Conservation (phyloP, 2,888 invertebrate genomes). For the Diarsia mendica region DNA sequence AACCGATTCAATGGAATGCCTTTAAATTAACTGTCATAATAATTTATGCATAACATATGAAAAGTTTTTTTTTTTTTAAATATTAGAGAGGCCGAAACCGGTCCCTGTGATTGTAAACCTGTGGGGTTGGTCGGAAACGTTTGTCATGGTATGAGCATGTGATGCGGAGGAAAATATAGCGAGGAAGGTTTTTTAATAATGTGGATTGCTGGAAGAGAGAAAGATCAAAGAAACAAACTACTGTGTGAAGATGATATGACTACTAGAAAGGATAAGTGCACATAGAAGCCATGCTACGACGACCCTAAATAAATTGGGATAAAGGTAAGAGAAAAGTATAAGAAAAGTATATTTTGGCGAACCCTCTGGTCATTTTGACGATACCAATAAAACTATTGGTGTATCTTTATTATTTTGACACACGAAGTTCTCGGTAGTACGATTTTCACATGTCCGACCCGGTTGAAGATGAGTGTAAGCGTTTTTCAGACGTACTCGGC, state of each 20-base stretch:
- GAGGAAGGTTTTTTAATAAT: neutral
- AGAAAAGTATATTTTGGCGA: neutral
- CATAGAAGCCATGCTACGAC: neutral
- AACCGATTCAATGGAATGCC: neutral
- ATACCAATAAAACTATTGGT: neutral
- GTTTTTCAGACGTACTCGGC: neutral
- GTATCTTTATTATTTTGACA: neutral
- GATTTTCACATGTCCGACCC: neutral
- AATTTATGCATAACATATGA: neutral
- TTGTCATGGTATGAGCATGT: neutral
- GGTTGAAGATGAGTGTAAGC: neutral
- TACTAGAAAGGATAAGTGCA: neutral
- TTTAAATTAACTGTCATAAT: neutral
- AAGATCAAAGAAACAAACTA: neutral
- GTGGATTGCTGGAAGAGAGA: neutral
- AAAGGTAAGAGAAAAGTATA: neutral
- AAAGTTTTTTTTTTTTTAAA: too few relatives aligned
- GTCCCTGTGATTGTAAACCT: neutral
- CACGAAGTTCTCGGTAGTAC: too few relatives aligned
- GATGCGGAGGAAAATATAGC: neutral
- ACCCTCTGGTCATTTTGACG: neutral
- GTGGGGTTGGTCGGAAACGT: neutral
- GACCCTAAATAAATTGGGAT: neutral
- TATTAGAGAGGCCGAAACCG: neutral
- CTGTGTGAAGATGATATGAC: neutral